Conservation (phyloP, 2,113 vertebrate genomes). For the Pygathrix nemaeus region DNA sequence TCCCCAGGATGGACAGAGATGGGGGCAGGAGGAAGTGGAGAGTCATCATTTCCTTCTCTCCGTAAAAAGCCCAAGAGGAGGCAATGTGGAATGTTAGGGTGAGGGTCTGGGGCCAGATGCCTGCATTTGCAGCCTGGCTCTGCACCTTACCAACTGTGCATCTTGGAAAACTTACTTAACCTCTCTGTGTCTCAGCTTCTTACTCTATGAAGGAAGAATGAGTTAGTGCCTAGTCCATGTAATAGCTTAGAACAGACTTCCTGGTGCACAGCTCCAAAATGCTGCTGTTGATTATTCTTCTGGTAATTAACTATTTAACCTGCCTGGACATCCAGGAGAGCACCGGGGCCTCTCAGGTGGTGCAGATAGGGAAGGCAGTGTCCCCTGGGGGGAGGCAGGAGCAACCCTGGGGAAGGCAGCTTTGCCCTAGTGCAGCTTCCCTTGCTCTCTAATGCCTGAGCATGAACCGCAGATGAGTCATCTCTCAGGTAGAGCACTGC, state of each 20-base stretch:
- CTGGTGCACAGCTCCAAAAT: background rate
- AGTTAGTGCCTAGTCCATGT: background rate
- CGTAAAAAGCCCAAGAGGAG: background rate
- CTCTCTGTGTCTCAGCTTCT: background rate
- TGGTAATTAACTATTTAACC: background rate
- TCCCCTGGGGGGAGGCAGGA: accelerated
- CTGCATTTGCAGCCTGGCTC: background rate
- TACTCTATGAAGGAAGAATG: background rate
- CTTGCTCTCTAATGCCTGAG: background rate
- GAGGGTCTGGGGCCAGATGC: background rate
- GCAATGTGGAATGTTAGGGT: background rate
- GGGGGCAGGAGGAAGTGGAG: background rate
- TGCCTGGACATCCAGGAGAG: background rate
- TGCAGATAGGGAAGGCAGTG: background rate
- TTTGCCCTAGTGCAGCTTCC: background rate
- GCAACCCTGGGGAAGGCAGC: accelerated
- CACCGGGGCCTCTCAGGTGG: background rate
- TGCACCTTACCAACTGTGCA: background rate
- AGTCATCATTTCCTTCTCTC: background rate
- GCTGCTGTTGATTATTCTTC: background rate
- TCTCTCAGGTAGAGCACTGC: background rate
- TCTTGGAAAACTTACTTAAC: background rate
- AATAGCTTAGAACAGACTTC: background rate
- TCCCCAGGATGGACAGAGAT: background rate
- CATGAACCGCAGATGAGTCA: background rate